Evolutionary conservation across 2,797 vertebrate species (phyloP).

Genomic region (Microhierax caerulescens): DNA sequence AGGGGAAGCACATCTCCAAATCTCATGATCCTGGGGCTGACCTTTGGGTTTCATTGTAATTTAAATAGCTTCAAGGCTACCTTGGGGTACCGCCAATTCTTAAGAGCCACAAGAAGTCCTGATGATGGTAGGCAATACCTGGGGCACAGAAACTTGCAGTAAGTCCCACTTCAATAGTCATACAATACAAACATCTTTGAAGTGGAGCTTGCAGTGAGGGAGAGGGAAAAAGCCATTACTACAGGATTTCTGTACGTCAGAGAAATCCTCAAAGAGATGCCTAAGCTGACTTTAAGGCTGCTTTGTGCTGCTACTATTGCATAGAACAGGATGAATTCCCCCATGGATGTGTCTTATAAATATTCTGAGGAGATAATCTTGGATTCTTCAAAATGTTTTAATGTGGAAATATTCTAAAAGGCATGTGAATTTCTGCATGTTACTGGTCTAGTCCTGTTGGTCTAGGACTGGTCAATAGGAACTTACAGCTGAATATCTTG

Average conservation of each 20-base stretch:
- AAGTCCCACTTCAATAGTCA: neutral
- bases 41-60: neutral
- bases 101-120: neutral
- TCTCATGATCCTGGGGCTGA: neutral
- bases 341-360: constrained; percentile 16
- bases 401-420: neutral
- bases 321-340: constrained; percentile 17
- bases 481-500: neutral
- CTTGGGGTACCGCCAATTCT: neutral
- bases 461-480: neutral
- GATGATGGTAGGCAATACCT: neutral
- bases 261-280: constrained; percentile 44
- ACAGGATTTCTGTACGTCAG: constrained; percentile 24
- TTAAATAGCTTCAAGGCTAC: neutral
- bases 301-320: constrained; percentile 28
- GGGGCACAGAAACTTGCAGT: neutral
- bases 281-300: constrained; percentile 51
- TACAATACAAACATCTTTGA: neutral
- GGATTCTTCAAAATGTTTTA: constrained; percentile 35
- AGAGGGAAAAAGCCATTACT: constrained; percentile 17
- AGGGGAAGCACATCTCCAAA: neutral
- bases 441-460: neutral
- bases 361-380: constrained; percentile 48
- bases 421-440: neutral
- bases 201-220: neutral